Base-by-base conservation (phyloP, 2,888 invertebrate genomes). In the Celastrina argiolus region DNA sequence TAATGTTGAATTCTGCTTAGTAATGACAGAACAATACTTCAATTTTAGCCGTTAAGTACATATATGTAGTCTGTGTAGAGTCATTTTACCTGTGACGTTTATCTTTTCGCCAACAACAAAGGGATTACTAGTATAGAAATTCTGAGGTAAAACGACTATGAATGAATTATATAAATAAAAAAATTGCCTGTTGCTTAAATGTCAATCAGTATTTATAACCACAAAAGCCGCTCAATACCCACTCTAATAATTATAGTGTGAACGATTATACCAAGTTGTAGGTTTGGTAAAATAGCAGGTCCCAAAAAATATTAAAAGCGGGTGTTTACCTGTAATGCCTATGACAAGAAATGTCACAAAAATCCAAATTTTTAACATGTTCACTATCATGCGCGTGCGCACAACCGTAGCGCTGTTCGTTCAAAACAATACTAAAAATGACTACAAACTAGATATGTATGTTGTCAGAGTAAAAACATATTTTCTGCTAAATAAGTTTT, bases 321-420 rank as follows among this genome's bases (percentile, higher is more conserved):
- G 31, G 12, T 16, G n/a, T 66, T 67, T 69, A 69, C 72, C 72
- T 64, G 63, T 39, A 56, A 58, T 66, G 65, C 67, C 66, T 31
- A 45, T 26, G 66, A 68, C 67, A 28, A 68, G 12, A 41, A 71
- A 63, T 63, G 68, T 63, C 64, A 72, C 12, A 28, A 64, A 73
- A 72, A 73, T 71, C 73, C 72, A 71, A 7, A 72, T 18, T 41
- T 61, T 69, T 41, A 39, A 59, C 72, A 72, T 72, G 51, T 58
- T 59, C 56, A 68, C 64, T 26, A n/a, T 28, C 64, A 59, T 66
- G 71, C 71, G 70, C 70, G 58, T 28, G 67, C 71, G 71, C 71
- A 71, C 68, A 59, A 66, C 66, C 14, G 39, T 34, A n/a, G 28
- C 56, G 56, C 42, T 34, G 10, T 45, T 7, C 51, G 64, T 63